A percentile compares a stretch with the other conserved stretches of the same genome.
These are phyloP conservation scores for Calliphora vomitoria DNA, from an alignment of 2,888 invertebrate species.

Conservation along the genomic window DNA sequence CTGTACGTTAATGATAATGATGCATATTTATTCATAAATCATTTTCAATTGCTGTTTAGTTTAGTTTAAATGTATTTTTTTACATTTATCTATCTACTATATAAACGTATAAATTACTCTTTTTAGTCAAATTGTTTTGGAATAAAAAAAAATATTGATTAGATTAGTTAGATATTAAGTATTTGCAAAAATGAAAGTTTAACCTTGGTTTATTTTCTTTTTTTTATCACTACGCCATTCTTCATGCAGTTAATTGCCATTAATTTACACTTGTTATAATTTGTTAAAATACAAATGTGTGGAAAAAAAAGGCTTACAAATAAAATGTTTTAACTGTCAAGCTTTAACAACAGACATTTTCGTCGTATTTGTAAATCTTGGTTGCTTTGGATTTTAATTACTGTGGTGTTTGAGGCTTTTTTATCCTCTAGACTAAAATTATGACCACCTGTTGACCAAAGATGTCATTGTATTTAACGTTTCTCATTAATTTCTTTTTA, in stretches of 20 bases:
- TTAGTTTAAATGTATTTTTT: constrained; percentile 1
- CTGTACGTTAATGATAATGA: constrained; percentile 54
- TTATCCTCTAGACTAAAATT: constrained; percentile 15
- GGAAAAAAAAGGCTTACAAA: neutral
- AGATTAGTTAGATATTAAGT: neutral
- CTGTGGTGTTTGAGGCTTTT: constrained; percentile 1
- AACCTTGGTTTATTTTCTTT: constrained; percentile 15
- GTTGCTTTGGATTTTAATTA: constrained; percentile 51
- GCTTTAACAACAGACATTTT: neutral
- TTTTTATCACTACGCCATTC: constrained; percentile 11
- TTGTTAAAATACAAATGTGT: constrained; percentile 38
- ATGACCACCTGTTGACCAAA: constrained; percentile 65
- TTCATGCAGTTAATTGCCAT: constrained; percentile 54
- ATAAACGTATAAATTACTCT: constrained; percentile 50
- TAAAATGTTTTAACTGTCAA: constrained; percentile 54
- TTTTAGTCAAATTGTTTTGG: constrained; percentile 46
- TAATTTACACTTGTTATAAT: constrained; percentile 67
- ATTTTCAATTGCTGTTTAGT: constrained; percentile 54
- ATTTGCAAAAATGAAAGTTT: constrained; percentile 68
- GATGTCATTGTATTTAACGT: constrained; percentile 57
- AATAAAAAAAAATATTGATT: constrained; percentile 38
- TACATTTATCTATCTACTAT: constrained; percentile 34
- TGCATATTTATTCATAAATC: constrained; percentile 37
- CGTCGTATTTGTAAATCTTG: constrained; percentile 28
- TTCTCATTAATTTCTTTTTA: constrained; percentile 42